Conservation (phyloP, 2,888 invertebrate genomes). For the Gryllus longicercus region DNA sequence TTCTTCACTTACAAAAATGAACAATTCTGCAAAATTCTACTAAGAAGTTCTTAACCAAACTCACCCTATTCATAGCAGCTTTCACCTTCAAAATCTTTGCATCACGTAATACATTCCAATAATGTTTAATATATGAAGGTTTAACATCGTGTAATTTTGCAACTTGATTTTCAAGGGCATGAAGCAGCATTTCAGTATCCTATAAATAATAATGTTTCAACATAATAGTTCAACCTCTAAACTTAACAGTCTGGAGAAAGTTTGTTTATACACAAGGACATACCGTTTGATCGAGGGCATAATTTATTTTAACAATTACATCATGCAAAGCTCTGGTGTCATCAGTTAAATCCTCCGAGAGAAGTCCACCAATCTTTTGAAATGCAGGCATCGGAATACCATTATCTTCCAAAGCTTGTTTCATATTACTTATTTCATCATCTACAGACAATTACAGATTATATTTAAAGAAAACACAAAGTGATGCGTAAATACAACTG, state of each 20-base stretch:
- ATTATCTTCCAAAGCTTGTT: constrained; percentile 65
- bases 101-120: constrained; percentile 55
- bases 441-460: constrained; percentile 46
- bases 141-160: constrained; percentile 59
- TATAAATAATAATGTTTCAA: neutral
- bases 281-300: constrained; percentile 56
- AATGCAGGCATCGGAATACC: constrained; percentile 70
- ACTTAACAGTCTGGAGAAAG: neutral
- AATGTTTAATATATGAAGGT: constrained; percentile 53
- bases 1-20: too few species aligned
- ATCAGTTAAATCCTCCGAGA: constrained; percentile 57
- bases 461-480: neutral
- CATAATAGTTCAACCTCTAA: neutral
- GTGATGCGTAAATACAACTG: neutral
- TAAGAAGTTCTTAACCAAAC: constrained; percentile 22
- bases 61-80: constrained; percentile 58
- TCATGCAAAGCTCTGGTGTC: constrained; percentile 56
- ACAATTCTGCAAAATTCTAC: too few species aligned
- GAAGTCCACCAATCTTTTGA: constrained; percentile 69
- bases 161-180: constrained; percentile 56
- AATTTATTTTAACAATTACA: constrained; percentile 64
- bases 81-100: constrained; percentile 61
- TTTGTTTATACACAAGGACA: constrained; percentile 36
- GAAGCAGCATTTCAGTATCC: constrained; percentile 46
- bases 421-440: constrained; percentile 65